Conservation (phyloP, 2,888 invertebrate genomes). For the Tridacna gigas region DNA sequence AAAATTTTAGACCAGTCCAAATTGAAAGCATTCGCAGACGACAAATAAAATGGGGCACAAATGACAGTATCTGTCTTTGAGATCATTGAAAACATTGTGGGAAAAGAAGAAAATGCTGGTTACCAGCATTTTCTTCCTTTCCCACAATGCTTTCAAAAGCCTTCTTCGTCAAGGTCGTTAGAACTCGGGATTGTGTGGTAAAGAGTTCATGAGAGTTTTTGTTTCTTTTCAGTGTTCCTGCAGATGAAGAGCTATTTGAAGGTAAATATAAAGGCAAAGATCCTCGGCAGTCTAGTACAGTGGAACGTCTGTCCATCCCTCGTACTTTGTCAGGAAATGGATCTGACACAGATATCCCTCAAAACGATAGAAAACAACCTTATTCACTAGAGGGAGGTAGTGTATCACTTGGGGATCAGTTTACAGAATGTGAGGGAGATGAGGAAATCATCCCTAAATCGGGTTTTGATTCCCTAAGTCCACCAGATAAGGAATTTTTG, state of each 20-base stretch:
- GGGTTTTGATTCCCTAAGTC: conserved; percentile 58
- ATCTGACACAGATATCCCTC: conserved; percentile 66
- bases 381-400: conserved; percentile 68
- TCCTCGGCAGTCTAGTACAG: conserved; percentile 26
- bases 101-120: too few relatives aligned
- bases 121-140: too few relatives aligned
- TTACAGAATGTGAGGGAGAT: conserved; percentile 68
- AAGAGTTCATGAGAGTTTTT: not conserved
- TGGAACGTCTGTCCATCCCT: conserved; percentile 38
- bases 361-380: conserved; percentile 57
- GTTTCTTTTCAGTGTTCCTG: conserved; percentile 51
- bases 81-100: too few relatives aligned
- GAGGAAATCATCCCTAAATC: conserved; percentile 67
- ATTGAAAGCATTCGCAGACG: too few relatives aligned
- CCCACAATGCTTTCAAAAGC: too few relatives aligned
- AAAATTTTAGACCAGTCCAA: too few relatives aligned
- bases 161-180: too few relatives aligned
- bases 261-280: conserved; percentile 35
- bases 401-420: conserved; percentile 73
- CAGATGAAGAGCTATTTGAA: conserved; percentile 51
- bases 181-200: too few relatives aligned
- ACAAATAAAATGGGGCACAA: too few relatives aligned
- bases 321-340: conserved; percentile 30
- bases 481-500: conserved; percentile 70
- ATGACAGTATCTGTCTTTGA: too few relatives aligned